phyloP scores from a whole-genome alignment of 2,113 vertebrate species.

The Pao palembangensis region DNA sequence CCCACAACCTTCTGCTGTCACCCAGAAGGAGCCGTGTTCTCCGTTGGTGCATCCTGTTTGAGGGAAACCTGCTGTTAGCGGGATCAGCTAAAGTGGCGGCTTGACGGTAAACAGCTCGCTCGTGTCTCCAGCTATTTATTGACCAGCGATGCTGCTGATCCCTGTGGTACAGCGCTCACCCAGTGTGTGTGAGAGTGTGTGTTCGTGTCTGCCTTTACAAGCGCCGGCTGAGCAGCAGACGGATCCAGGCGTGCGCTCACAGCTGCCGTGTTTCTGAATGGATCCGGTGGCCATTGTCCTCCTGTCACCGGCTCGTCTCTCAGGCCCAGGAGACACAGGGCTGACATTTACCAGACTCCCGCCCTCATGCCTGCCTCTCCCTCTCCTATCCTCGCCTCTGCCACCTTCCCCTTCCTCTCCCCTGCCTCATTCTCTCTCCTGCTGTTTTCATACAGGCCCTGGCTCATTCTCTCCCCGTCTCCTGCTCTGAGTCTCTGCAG shows the following conservation, averaged over 20 bases:
- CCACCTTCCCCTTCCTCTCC: slow-evolving; percentile 25
- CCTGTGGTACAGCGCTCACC: too few relatives aligned
- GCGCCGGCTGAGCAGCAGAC: slow-evolving; percentile 31
- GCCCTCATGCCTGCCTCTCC: not conserved
- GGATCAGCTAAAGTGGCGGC: too few relatives aligned
- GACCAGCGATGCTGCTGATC: too few relatives aligned
- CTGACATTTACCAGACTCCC: slow-evolving; percentile 71
- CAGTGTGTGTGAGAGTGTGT: slow-evolving; percentile 14
- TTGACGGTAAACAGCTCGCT: too few relatives aligned
- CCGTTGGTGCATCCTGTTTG: too few relatives aligned
- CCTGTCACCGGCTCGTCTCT: slow-evolving; percentile 68
- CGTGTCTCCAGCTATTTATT: too few relatives aligned
- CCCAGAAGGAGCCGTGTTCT: too few relatives aligned
- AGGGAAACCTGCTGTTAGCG: too few relatives aligned
- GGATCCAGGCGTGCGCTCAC: slow-evolving; percentile 44
- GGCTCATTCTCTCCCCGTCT: slow-evolving; percentile 36
- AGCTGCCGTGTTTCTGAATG: slow-evolving; percentile 66
- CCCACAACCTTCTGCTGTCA: too few relatives aligned
- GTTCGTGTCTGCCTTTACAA: slow-evolving; percentile 24
- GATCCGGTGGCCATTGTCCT: slow-evolving; percentile 69
- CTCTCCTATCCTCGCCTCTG: not conserved
- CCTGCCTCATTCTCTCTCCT: slow-evolving; percentile 38
- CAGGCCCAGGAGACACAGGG: slow-evolving; percentile 68
- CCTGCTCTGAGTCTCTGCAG: slow-evolving; percentile 37
- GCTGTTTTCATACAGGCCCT: slow-evolving; percentile 24